These are phyloP conservation scores for Leptopilina syphax DNA, from an alignment of 2,888 invertebrate genomes.

Conservation along the genomic window DNA sequence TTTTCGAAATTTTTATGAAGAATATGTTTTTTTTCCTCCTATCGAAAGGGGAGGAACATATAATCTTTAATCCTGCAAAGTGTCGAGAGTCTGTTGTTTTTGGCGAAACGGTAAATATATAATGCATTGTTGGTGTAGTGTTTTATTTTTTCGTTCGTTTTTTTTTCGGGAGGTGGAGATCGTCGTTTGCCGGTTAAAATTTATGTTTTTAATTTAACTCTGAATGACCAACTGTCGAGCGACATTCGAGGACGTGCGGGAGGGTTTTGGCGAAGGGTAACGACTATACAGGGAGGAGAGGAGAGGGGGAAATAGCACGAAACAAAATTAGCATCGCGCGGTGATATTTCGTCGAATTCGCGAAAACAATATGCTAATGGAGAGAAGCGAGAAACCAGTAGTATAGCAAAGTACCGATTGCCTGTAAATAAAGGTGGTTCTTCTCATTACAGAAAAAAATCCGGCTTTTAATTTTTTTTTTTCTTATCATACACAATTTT, in stretches of 20 bases:
- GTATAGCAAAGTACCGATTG: slow-evolving; percentile 56
- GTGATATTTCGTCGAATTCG: slow-evolving; percentile 74
- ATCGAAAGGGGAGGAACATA: not conserved
- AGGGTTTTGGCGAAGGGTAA: slow-evolving; percentile 44
- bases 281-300: slow-evolving; percentile 41
- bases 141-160: no score
- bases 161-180: slow-evolving; percentile 45
- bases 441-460: not conserved
- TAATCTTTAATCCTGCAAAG: slow-evolving; percentile 7
- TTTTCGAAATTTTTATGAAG: no score
- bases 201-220: slow-evolving; percentile 76
- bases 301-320: slow-evolving; percentile 61
- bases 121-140: not conserved
- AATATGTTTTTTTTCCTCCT: not conserved
- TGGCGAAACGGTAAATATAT: not conserved
- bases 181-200: slow-evolving; percentile 66
- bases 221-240: slow-evolving; percentile 74
- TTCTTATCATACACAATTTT: not conserved
- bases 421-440: slow-evolving; percentile 3
- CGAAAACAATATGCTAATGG: slow-evolving; percentile 76
- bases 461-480: not conserved
- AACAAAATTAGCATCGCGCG: slow-evolving; percentile 71
- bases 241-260: slow-evolving; percentile 45
- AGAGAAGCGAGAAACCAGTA: slow-evolving; percentile 56
- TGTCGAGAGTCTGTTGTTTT: slow-evolving; percentile 14